Evolutionary conservation across 1,140 invertebrate genomes (phyloP).

Genomic region (Drosophila parvula): DNA sequence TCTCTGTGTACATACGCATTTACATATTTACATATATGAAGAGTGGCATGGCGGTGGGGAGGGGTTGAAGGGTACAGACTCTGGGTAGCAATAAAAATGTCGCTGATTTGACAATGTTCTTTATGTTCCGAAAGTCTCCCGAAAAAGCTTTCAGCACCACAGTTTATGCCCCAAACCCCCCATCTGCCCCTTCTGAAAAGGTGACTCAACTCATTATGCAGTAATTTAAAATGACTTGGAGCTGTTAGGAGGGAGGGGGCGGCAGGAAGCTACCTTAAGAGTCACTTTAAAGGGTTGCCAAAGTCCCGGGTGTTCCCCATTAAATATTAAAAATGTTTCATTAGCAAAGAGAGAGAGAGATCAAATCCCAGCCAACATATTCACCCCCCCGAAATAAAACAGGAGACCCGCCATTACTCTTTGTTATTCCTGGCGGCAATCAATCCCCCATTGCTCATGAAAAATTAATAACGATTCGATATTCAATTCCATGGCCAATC

Average conservation of each 20-base stretch:
- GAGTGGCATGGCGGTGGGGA: slow-evolving; percentile 15
- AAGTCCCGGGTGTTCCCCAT: not conserved
- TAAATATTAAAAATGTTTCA: slow-evolving; percentile 34
- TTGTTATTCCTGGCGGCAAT: slow-evolving; percentile 7
- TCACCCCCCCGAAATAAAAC: slow-evolving; percentile 2
- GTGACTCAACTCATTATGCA: slow-evolving; percentile 65
- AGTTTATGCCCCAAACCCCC: not conserved
- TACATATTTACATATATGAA: slow-evolving; percentile 22
- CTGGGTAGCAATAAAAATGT: slow-evolving; percentile 76
- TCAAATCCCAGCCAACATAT: not conserved
- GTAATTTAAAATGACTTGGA: slow-evolving; percentile 68
- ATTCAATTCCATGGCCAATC: not conserved
- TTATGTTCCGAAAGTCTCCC: slow-evolving; percentile 54
- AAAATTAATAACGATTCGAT: slow-evolving; percentile 16
- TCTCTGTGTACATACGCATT: slow-evolving; percentile 4
- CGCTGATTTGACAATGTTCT: slow-evolving; percentile 81
- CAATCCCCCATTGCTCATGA: slow-evolving; percentile 8
- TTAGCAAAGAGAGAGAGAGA: slow-evolving; percentile 1
- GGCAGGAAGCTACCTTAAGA: slow-evolving; percentile 3
- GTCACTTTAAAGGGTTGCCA: slow-evolving; percentile 37
- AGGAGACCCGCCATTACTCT: not conserved
- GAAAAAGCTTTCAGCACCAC: slow-evolving; percentile 41
- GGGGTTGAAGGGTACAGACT: slow-evolving; percentile 3
- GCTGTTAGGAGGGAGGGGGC: slow-evolving; percentile 20
- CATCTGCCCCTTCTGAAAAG: not conserved